phyloP scores from a whole-genome alignment of 2,113 vertebrate genomes.

The Pseudorectes ferrugineus region DNA sequence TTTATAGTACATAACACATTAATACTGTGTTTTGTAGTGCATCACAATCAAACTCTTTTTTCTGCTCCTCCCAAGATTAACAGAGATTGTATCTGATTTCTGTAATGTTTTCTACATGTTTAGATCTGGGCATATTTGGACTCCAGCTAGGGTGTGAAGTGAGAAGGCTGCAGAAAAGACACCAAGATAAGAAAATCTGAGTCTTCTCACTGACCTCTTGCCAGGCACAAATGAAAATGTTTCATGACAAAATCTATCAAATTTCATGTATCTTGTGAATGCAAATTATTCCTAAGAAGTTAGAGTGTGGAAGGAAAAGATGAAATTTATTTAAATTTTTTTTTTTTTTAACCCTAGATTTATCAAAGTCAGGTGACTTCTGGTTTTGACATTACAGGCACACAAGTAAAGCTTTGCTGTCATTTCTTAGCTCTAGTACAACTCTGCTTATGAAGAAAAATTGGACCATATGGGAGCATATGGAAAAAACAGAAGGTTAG shows the following conservation, averaged over 20 bases:
- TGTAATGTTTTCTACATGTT: not conserved
- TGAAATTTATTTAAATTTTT: not conserved
- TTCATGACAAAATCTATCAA: slow-evolving; percentile 42
- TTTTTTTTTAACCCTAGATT: not conserved
- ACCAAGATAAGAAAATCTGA: slow-evolving; percentile 25
- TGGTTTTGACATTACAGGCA: not conserved
- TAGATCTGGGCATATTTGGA: slow-evolving; percentile 15
- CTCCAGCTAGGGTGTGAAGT: not conserved
- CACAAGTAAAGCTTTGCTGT: not conserved
- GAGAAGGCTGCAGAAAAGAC: not conserved
- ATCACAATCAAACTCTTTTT: not conserved
- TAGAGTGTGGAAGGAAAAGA: not conserved
- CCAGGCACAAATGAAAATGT: slow-evolving; percentile 43
- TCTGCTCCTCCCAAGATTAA: not conserved
- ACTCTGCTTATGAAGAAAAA: not conserved
- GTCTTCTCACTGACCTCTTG: slow-evolving; percentile 30
- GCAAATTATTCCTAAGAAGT: not conserved
- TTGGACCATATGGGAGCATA: slow-evolving; percentile 25
- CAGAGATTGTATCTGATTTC: slow-evolving; percentile 26
- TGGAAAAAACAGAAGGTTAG: slow-evolving; percentile 21
- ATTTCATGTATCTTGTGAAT: slow-evolving; percentile 45
- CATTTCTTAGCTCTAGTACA: not conserved
- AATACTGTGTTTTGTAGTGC: not conserved
- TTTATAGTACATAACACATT: not conserved
- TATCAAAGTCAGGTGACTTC: not conserved